Percentiles rank a stretch among this genome's conserved stretches.
These are phyloP conservation scores for Megaceryle maxima DNA, from an alignment of 2,113 vertebrate genomes.

Conservation along the genomic window DNA sequence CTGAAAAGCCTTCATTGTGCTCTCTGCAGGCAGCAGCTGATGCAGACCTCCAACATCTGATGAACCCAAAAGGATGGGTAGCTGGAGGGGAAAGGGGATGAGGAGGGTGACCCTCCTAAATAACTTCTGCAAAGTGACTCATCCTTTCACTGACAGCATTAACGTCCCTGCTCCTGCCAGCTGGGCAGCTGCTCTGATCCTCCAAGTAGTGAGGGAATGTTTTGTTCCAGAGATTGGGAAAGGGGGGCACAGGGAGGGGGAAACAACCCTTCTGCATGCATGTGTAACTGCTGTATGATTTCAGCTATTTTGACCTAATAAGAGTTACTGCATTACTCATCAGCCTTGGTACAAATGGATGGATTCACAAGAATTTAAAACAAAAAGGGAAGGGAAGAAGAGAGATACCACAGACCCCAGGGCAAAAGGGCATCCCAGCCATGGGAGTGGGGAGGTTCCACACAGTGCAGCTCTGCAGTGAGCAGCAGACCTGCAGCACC, in stretches of 20 bases:
- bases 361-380: slow-evolving; percentile 3
- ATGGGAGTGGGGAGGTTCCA: not conserved
- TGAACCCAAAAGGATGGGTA: not conserved
- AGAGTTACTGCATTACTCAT: slow-evolving; percentile 64
- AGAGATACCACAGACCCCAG: not conserved
- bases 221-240: slow-evolving; percentile 68
- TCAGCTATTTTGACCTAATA: slow-evolving; percentile 70
- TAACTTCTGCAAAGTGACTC: slow-evolving; percentile 68
- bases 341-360: slow-evolving; percentile 36
- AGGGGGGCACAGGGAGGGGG: not conserved
- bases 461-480: accelerated
- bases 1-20: slow-evolving; percentile 51
- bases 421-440: not conserved
- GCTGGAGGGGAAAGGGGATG: not conserved
- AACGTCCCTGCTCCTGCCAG: slow-evolving; percentile 65
- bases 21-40: not conserved
- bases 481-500: not conserved
- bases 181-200: slow-evolving; percentile 74
- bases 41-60: slow-evolving; percentile 19
- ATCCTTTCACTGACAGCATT: slow-evolving; percentile 66
- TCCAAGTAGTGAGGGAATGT: slow-evolving; percentile 68
- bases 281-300: slow-evolving; percentile 67
- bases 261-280: slow-evolving; percentile 25
- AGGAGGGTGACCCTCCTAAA: slow-evolving; percentile 33
- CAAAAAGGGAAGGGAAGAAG: not conserved